These are phyloP conservation scores for Eretmochelys imbricata DNA, from an alignment of 2,113 vertebrate genomes.

Conservation along the genomic window DNA sequence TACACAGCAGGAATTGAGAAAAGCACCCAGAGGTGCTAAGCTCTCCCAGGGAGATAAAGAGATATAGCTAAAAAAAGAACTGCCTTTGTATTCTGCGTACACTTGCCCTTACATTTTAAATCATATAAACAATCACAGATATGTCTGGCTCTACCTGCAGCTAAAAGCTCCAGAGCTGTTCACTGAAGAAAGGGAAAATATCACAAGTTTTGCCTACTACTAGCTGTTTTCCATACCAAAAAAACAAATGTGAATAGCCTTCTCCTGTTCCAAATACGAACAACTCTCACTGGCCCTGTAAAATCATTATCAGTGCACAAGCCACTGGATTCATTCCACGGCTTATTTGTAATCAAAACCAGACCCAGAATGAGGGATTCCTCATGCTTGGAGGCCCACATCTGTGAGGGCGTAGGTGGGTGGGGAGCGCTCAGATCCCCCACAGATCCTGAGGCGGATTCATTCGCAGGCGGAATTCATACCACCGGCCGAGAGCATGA, in stretches of 20 bases:
- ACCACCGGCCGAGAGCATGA: background rate
- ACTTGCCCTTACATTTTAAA: background rate
- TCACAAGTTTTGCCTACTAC: fast-evolving
- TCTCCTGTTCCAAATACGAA: background rate
- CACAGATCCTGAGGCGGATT: background rate
- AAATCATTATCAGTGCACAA: background rate
- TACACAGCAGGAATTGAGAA: fast-evolving
- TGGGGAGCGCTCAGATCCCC: background rate
- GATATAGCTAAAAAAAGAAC: background rate
- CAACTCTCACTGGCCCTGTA: background rate
- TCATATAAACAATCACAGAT: background rate
- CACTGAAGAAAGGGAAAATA: background rate
- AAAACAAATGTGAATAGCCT: fast-evolving
- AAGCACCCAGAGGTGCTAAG: background rate
- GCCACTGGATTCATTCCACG: fast-evolving
- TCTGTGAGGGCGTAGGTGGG: background rate
- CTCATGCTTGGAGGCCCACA: fast-evolving
- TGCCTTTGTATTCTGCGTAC: background rate
- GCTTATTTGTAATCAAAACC: fast-evolving
- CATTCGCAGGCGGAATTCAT: background rate
- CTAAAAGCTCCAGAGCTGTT: fast-evolving
- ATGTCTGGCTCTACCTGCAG: fast-evolving
- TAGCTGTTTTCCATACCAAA: fast-evolving
- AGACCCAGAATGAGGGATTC: fast-evolving
- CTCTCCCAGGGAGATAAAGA: background rate